Percentiles rank a stretch among this genome's conserved stretches.
Evolutionary conservation across 2,797 vertebrate species (phyloP).

Genomic region (Ficedula albicollis): DNA sequence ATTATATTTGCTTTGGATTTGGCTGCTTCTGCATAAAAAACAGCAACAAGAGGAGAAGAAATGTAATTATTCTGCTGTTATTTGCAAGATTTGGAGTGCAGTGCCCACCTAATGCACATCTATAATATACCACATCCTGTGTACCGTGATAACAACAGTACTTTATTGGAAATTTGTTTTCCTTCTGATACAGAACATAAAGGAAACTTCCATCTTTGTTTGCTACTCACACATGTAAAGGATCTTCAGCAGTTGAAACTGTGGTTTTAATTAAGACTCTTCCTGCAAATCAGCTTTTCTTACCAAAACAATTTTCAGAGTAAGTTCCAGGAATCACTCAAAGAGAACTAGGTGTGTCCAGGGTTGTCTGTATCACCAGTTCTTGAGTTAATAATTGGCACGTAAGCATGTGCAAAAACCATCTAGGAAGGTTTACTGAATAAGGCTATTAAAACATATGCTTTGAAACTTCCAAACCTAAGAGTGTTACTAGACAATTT

Average conservation of each 20-base stretch:
- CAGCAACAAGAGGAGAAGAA: not conserved
- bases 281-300: constrained; percentile 3
- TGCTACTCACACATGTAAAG: not conserved
- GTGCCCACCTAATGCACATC: not conserved
- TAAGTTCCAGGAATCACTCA: not conserved
- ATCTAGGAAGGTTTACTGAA: not conserved
- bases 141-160: not conserved
- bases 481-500: not conserved
- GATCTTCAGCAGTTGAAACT: not conserved
- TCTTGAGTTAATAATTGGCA: not conserved
- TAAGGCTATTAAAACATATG: not conserved
- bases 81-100: not conserved
- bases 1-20: not conserved
- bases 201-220: not conserved
- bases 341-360: constrained; percentile 1
- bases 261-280: not conserved
- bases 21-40: not conserved
- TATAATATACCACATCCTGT: not conserved
- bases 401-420: not conserved
- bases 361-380: not conserved
- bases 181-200: not conserved
- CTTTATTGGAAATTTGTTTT: not conserved
- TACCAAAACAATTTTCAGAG: constrained; percentile 14
- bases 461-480: not conserved
- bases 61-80: not conserved